These are phyloP conservation scores for Champsocephalus esox DNA, from an alignment of 2,797 vertebrate genomes.

Conservation along the genomic window DNA sequence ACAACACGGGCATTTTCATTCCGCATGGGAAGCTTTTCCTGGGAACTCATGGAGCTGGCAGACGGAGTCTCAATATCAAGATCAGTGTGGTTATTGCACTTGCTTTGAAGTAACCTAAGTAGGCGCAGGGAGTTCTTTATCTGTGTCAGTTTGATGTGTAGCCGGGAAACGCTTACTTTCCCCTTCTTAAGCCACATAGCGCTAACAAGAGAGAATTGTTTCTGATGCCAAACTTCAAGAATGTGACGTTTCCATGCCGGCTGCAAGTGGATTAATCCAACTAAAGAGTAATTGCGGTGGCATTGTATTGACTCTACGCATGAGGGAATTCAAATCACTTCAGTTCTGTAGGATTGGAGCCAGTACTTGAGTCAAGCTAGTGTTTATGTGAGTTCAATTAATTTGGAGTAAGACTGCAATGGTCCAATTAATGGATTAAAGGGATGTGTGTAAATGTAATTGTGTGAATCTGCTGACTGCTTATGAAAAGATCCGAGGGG, in stretches of 20 bases:
- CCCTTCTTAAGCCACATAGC: conserved; percentile 18
- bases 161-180: conserved; percentile 34
- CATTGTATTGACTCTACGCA: conserved; percentile 73
- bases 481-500: conserved; percentile 38
- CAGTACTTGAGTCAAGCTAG: conserved; percentile 59
- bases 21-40: conserved; percentile 46
- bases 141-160: conserved; percentile 53
- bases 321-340: conserved; percentile 77
- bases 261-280: conserved; percentile 74
- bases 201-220: conserved; percentile 54
- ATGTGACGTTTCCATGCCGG: conserved; percentile 47
- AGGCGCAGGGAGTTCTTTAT: conserved; percentile 46
- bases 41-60: conserved; percentile 60
- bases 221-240: conserved; percentile 56
- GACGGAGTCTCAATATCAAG: conserved; percentile 60
- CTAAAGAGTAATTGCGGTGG: conserved; percentile 71
- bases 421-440: conserved; percentile 77
- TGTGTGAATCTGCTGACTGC: conserved; percentile 73
- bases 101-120: conserved; percentile 57
- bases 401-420: conserved; percentile 72
- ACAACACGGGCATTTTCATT: conserved; percentile 54
- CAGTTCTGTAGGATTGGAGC: conserved; percentile 60
- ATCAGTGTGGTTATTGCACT: conserved; percentile 48
- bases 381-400: conserved; percentile 76
- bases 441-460: conserved; percentile 69